A percentile compares a stretch with the other conserved stretches of the same genome.
phyloP scores from a whole-genome alignment of 2,113 vertebrate species.

The Onychorhynchus coronatus region DNA sequence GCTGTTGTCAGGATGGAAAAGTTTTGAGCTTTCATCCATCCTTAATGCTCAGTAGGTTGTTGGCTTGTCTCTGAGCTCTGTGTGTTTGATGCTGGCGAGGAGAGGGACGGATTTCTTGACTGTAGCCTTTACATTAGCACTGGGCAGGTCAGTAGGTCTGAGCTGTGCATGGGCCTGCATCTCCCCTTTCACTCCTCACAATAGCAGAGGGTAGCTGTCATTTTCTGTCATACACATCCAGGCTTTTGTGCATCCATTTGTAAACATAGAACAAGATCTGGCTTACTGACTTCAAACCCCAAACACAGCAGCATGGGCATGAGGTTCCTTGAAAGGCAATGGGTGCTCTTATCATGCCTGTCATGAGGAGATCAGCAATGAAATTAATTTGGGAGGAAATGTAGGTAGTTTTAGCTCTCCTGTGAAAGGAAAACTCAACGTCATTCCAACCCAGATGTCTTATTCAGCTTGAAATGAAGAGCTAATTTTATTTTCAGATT shows the following conservation, averaged over 20 bases:
- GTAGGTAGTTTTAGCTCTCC: neutral
- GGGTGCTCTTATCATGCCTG: neutral
- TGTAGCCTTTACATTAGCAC: neutral
- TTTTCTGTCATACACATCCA: neutral
- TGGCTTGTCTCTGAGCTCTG: neutral
- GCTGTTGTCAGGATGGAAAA: conserved; percentile 6
- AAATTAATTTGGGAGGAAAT: neutral
- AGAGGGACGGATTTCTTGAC: neutral
- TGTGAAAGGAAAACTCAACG: neutral
- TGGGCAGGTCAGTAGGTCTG: neutral
- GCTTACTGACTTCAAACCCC: neutral
- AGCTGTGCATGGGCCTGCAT: neutral
- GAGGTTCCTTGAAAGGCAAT: neutral
- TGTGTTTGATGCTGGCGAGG: neutral
- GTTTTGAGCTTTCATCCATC: conserved; percentile 1
- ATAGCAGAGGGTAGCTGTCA: neutral
- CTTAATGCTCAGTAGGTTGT: neutral
- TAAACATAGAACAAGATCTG: neutral
- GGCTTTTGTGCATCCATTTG: neutral
- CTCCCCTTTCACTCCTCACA: neutral
- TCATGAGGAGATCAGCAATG: neutral
- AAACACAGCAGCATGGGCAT: neutral
- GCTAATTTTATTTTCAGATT: neutral
- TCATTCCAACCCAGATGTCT: neutral
- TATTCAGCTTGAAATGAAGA: neutral